Percentiles rank a stretch among this genome's conserved stretches.
These are phyloP conservation scores for Vollenhovia emeryi DNA, from an alignment of 1,140 invertebrate species.

Conservation along the genomic window DNA sequence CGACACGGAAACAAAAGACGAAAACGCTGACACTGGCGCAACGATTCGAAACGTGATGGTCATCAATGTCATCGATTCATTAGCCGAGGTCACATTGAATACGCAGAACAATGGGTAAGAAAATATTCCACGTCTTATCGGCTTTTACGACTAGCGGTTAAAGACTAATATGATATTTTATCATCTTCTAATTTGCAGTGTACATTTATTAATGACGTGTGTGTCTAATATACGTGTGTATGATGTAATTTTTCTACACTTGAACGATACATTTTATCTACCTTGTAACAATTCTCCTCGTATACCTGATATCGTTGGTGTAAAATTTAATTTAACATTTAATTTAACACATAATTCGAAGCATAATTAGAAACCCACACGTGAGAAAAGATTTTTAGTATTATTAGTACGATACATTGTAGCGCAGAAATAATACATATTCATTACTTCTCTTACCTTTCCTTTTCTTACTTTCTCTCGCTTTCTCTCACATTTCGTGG, in stretches of 20 bases:
- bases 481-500: slow-evolving; percentile 5
- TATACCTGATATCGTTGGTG: not conserved
- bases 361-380: not conserved
- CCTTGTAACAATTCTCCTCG: not conserved
- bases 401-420: not conserved
- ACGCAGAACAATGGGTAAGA: slow-evolving; percentile 58
- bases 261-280: not conserved
- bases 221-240: not conserved
- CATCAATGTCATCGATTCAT: slow-evolving; percentile 7
- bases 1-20: slow-evolving; percentile 39
- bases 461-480: not conserved
- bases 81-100: not conserved
- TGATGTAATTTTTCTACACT: not conserved
- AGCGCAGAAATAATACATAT: not conserved
- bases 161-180: not conserved
- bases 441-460: not conserved
- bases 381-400: not conserved
- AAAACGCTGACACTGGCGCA: not conserved
- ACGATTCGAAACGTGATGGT: slow-evolving; percentile 30
- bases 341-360: too few relatives aligned
- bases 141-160: not conserved
- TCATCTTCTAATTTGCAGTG: not conserved
- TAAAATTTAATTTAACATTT: not conserved
- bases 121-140: not conserved
- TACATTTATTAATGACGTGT: not conserved